A percentile compares a stretch with the other conserved stretches of the same genome.
phyloP scores from a whole-genome alignment of 1,140 invertebrate genomes.

The Cotesia chilonis region DNA sequence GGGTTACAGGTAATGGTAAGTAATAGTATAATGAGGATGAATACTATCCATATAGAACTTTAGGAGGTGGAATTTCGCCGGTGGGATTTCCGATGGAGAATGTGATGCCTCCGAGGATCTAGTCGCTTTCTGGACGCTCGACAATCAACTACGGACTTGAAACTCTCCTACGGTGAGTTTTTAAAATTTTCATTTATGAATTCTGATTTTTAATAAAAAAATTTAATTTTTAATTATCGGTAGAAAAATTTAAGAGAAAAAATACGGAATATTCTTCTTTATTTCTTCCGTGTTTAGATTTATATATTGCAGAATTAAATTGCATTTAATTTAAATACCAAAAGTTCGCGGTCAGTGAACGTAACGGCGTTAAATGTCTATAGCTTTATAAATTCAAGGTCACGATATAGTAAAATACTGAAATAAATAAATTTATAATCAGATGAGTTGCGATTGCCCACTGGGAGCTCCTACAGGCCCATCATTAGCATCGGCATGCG shows the following conservation, averaged over 20 bases:
- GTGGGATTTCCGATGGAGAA: constrained; percentile 65
- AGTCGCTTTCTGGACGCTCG: constrained; percentile 61
- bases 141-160: constrained; percentile 45
- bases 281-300: constrained; percentile 12
- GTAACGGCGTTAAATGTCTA: constrained; percentile 46
- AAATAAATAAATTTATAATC: neutral
- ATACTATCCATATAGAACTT: neutral
- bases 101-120: constrained; percentile 50
- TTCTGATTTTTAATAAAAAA: too few relatives aligned
- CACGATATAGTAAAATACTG: neutral
- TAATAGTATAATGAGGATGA: neutral
- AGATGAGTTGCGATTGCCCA: constrained; percentile 76
- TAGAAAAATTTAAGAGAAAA: too few relatives aligned
- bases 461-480: constrained; percentile 77
- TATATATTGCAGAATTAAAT: constrained; percentile 43
- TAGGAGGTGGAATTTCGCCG: constrained; percentile 57
- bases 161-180: too few relatives aligned
- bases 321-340: constrained; percentile 21
- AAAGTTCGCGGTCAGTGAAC: constrained; percentile 53
- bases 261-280: too few relatives aligned
- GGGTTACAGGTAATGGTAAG: constrained; percentile 1
- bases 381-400: constrained; percentile 9
- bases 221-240: too few relatives aligned
- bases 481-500: constrained; percentile 81
- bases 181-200: too few relatives aligned